Percentiles rank a stretch among this genome's conserved stretches.
Evolutionary conservation across 2,113 vertebrate genomes (phyloP).

Genomic region (Saguinus imperator): DNA sequence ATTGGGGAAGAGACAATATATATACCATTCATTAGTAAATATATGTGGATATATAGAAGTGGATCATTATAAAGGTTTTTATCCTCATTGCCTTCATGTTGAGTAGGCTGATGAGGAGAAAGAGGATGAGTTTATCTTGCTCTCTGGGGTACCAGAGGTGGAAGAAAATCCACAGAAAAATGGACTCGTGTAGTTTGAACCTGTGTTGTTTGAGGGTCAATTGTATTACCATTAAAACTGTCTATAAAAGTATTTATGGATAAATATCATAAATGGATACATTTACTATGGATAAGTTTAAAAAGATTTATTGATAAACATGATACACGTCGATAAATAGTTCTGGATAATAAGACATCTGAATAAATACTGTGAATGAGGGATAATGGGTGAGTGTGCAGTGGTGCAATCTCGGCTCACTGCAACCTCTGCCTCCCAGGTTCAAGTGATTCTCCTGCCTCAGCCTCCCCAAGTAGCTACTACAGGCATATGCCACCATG

Average conservation of each 20-base stretch:
- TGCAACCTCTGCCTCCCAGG: too few species aligned
- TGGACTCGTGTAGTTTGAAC: background rate
- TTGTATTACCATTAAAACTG: slow-evolving; percentile 10
- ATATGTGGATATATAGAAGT: background rate
- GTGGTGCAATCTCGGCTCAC: too few species aligned
- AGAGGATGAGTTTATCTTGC: background rate
- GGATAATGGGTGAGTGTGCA: background rate
- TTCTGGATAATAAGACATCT: background rate
- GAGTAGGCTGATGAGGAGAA: background rate
- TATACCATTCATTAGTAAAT: background rate
- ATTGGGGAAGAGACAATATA: background rate
- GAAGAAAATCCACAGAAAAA: background rate
- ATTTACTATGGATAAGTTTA: background rate
- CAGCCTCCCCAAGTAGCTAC: too few species aligned
- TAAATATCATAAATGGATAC: background rate
- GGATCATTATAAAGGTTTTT: background rate
- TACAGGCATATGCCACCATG: too few species aligned
- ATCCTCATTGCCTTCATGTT: background rate
- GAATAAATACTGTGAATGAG: background rate
- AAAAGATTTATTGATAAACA: background rate
- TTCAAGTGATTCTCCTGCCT: too few species aligned
- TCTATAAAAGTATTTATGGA: background rate
- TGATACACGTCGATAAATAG: background rate
- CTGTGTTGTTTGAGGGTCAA: background rate
- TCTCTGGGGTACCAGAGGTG: background rate